Evolutionary conservation across 1,140 invertebrate species (phyloP), one percentile per base, ranked within the genome.

Genomic region (Parapsyche elsis): DNA sequence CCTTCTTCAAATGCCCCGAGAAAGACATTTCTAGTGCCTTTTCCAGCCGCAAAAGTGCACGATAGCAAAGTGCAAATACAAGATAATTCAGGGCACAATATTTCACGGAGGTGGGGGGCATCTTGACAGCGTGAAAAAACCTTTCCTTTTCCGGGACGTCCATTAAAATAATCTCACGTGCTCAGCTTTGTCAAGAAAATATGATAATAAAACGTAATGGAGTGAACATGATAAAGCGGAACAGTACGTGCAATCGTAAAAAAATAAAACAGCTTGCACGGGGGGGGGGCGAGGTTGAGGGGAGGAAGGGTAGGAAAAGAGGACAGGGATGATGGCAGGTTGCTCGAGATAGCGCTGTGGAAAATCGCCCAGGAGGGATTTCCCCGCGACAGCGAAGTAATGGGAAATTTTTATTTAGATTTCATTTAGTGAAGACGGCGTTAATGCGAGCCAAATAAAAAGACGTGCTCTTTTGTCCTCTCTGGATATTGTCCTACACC

Each of bases 191-290:
- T 83, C 82, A 83, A 81, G 82, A 81, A 83, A 83, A 83, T 83
- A 83, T 83, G 80, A 83, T 83, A 83, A 83, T 83, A 83, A 83
- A 83, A 83, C 80, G 82, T 81, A 83, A 83, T 83, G 82, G 82
- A 83, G 82, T 81, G 82, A 83, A 81, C 82, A 83, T 81, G 82
- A 83, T 83, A 83, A 83, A 83, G 80, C 82, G 75, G 74, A 45
- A 75, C 44, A 67, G 74, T 76, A 83, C 80, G 82, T 81, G 80
- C 82, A 83, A 83, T 83, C 82, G 82, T 83, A 83, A 83, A 83
- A 83, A 83, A 81, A 83, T 83, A 83, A 83, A 83, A 81, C 82
- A 83, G 82, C 79, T 81, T 81, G 81, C 76, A 23, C 30, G 49
- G 26, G 49, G 78, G 53, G 78, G 9, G 49, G 78, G 53, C 74